Base-by-base conservation (phyloP, 2,113 vertebrate genomes). In the Aramus guarauna region DNA sequence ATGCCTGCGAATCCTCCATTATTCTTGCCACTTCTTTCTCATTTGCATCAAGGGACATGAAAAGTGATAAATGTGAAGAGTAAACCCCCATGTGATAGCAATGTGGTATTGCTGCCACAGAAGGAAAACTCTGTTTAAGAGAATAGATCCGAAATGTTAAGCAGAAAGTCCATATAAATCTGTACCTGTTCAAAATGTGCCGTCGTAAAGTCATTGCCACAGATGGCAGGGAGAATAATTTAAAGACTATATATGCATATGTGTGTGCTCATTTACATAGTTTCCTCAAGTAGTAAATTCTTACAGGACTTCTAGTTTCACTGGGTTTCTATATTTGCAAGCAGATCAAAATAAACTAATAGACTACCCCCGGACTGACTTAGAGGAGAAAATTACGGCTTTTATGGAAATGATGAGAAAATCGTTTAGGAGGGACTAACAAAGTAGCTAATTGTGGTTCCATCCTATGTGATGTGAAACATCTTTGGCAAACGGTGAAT, bases 381-480 rank as follows among this genome's bases (percentile, higher is more conserved):
- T 9, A 0, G 52, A 66, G 26, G 68, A 39, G 16, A 22, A 56
- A 60, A 24, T 29, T 3, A 41, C 12, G 10, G 34, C 9, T 82
- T 71, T 60, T 30, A 9, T 9, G 67, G 77, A 67, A 30, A 22
- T 21, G 27, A 30, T 58, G 69, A 52, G 45, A 39, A 36, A 34
- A 76, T 36, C 6, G 6, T 6, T 56, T 48, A n/a, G 71, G 82
- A 92, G 15, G 32, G 37, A 32, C 62, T 75, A 14, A 41, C 0
- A 0, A 39, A 48, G 59, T 48, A 17, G 29, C 29, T 62, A n/a
- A 20, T 55, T 19, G 50, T 18, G 45, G 15, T 37, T 68, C 26
- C 5, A 1, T 19, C 9, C 32, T 16, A 1, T 0, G 55, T 15
- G 32, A 6, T 32, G 5, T 48, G 78, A 11, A 48, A 37, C 0